Conservation (phyloP, 2,797 vertebrate genomes). For the Chelon labrosus region DNA sequence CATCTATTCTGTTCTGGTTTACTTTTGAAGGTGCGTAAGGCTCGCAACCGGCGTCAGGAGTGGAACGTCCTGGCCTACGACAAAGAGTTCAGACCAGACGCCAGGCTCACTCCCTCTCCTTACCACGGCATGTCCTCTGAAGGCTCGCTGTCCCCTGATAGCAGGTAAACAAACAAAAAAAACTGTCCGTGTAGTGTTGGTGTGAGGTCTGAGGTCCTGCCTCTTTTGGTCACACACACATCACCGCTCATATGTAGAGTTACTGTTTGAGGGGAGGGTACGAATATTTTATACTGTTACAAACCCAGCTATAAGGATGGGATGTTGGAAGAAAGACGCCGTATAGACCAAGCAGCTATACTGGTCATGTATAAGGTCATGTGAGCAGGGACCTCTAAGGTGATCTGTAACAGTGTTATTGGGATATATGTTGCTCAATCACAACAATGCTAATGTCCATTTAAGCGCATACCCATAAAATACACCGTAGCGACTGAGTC, state of each 20-base stretch:
- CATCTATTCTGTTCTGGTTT: not conserved
- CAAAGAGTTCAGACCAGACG: constrained; percentile 93
- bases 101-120: constrained; percentile 91
- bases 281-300: no score
- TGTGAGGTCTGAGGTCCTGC: not conserved
- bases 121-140: constrained; percentile 94
- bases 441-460: no score
- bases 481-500: not conserved
- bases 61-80: constrained; percentile 96
- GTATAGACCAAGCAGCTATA: no score
- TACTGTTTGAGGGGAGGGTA: not conserved
- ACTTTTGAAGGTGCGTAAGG: constrained; percentile 84
- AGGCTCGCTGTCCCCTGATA: constrained; percentile 93
- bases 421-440: no score
- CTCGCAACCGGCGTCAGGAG: constrained; percentile 92
- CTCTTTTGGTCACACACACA: not conserved
- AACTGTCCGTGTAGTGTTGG: no score
- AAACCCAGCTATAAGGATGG: no score
- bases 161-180: constrained; percentile 80
- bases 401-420: no score
- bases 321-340: no score
- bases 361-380: no score
- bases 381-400: no score
- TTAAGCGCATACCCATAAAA: not conserved
- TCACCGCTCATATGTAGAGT: not conserved